Conservation (phyloP, 2,888 invertebrate genomes). For the Euzetes globulus region DNA sequence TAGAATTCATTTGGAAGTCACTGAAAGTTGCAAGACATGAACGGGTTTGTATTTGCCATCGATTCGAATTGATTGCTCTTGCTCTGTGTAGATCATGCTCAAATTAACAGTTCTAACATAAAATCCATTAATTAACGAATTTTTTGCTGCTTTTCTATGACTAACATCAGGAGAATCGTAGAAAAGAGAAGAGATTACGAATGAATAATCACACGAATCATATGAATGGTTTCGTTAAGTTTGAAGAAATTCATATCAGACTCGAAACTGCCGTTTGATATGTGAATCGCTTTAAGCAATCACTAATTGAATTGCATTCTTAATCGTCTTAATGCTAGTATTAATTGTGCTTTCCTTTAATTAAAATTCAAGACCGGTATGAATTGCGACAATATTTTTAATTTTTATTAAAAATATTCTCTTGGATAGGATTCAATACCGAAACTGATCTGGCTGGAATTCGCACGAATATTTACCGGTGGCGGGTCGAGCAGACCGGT, state of each 20-base stretch:
- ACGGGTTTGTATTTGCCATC: conserved; percentile 27
- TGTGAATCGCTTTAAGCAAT: not conserved
- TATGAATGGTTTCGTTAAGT: conserved; percentile 25
- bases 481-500: conserved; percentile 31
- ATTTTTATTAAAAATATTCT: not conserved
- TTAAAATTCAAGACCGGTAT: too few relatives aligned
- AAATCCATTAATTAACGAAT: not conserved
- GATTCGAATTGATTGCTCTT: not conserved
- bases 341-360: too few relatives aligned
- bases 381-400: too few relatives aligned
- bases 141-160: not conserved
- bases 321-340: not conserved
- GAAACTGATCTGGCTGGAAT: conserved; percentile 32
- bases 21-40: conserved; percentile 38
- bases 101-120: not conserved
- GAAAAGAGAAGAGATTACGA: not conserved
- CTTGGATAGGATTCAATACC: conserved; percentile 25
- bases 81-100: not conserved
- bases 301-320: not conserved
- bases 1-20: conserved; percentile 39
- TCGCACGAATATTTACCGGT: conserved; percentile 24
- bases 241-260: conserved; percentile 30
- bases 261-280: conserved; percentile 25
- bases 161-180: not conserved
- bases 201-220: not conserved